Evolutionary conservation across 2,888 invertebrate genomes (phyloP).

Genomic region (Dryococelus australis): DNA sequence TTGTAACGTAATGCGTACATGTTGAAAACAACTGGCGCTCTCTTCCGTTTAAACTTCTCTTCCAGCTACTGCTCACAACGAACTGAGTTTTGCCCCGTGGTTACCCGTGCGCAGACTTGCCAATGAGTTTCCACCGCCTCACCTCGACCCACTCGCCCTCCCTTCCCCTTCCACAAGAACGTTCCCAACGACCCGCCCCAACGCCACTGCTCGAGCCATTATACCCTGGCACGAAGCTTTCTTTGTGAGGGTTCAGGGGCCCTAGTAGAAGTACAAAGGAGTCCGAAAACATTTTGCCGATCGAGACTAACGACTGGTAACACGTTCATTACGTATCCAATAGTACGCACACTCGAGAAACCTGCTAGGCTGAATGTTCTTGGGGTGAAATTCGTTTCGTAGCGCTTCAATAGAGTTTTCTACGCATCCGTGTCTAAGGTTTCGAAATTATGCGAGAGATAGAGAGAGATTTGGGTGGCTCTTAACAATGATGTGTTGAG

Average conservation of each 20-base stretch:
- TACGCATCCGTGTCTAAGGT: no score
- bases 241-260: background rate
- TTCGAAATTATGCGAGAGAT: no score
- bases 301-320: background rate
- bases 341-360: background rate
- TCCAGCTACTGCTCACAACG: background rate
- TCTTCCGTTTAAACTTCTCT: background rate
- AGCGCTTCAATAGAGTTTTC: no score
- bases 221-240: background rate
- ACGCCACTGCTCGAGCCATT: background rate
- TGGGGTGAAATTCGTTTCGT: no score
- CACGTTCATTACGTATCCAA: background rate
- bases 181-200: background rate
- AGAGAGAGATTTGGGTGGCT: no score
- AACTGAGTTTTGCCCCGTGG: conserved; percentile 16
- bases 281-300: background rate
- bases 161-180: background rate
- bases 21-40: background rate
- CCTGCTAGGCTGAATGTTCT: no score
- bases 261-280: background rate
- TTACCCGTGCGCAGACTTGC: background rate
- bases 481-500: no score
- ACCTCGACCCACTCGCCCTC: background rate
- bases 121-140: background rate
- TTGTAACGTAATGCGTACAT: background rate